phyloP scores from a whole-genome alignment of 2,113 vertebrate genomes.

The Spilogale gracilis region DNA sequence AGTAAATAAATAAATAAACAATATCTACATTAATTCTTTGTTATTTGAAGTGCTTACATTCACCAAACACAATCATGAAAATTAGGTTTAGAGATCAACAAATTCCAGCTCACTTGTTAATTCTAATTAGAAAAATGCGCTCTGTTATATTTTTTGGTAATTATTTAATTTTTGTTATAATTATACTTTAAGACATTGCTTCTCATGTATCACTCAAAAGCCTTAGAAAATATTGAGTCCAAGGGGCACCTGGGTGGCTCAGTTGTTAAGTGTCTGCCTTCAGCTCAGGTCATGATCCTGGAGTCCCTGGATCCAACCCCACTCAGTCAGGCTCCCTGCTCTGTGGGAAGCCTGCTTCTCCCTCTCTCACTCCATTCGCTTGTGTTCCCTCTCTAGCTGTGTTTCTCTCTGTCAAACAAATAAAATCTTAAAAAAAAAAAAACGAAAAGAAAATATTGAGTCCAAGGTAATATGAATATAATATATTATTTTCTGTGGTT shows the following conservation, averaged over 20 bases:
- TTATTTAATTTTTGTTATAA: conserved; percentile 55
- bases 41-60: not conserved
- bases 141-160: conserved; percentile 53
- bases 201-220: not conserved
- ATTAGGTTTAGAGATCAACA: conserved; percentile 32
- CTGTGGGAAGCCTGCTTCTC: too few species aligned
- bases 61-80: conserved; percentile 49
- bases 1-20: not conserved
- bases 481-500: not conserved
- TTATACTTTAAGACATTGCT: conserved; percentile 11
- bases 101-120: conserved; percentile 45
- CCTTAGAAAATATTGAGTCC: conserved; percentile 19
- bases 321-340: too few species aligned
- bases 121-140: conserved; percentile 42
- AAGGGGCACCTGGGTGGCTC: not conserved
- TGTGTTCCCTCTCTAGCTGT: too few species aligned
- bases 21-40: not conserved
- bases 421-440: too few species aligned
- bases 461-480: conserved; percentile 5
- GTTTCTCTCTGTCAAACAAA: too few species aligned
- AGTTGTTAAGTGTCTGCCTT: too few species aligned
- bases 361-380: too few species aligned
- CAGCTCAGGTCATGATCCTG: too few species aligned
- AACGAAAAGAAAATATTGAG: conserved; percentile 8
- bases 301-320: too few species aligned